phyloP scores from a whole-genome alignment of 1,140 invertebrate species.

The Samia ricini region DNA sequence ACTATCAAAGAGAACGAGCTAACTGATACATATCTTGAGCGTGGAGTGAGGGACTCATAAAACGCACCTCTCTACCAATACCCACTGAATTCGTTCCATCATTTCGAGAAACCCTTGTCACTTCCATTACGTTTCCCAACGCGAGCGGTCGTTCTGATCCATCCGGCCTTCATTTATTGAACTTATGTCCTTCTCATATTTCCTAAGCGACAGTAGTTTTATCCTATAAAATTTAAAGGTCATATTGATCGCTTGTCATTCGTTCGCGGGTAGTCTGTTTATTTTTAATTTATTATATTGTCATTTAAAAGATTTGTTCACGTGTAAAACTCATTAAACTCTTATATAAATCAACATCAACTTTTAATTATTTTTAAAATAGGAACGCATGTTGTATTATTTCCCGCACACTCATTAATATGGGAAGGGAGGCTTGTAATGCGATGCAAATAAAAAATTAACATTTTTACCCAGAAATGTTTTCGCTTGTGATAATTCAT shows the following conservation, averaged over 20 bases:
- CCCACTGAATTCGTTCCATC: slow-evolving; percentile 63
- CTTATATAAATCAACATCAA: no score
- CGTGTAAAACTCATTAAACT: no score
- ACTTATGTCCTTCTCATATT: slow-evolving; percentile 66
- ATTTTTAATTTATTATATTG: not conserved
- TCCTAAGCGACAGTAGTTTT: slow-evolving; percentile 48
- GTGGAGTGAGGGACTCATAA: slow-evolving; percentile 41
- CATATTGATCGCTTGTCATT: slow-evolving; percentile 35
- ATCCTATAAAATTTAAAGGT: slow-evolving; percentile 45
- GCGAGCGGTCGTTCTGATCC: slow-evolving; percentile 46
- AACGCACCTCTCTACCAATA: slow-evolving; percentile 46
- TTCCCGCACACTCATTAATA: no score
- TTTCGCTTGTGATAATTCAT: no score
- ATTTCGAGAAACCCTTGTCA: slow-evolving; percentile 72
- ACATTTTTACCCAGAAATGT: no score
- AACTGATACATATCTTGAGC: slow-evolving; percentile 48
- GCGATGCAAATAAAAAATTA: no score
- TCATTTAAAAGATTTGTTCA: no score
- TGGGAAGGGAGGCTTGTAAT: no score
- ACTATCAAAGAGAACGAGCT: slow-evolving; percentile 21
- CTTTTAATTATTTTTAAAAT: no score
- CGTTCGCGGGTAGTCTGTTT: slow-evolving; percentile 7
- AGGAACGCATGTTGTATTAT: no score
- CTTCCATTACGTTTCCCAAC: slow-evolving; percentile 61
- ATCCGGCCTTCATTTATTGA: slow-evolving; percentile 58